Evolutionary conservation across 1,140 invertebrate genomes (phyloP).

Genomic region (Drosophila kikkawai): DNA sequence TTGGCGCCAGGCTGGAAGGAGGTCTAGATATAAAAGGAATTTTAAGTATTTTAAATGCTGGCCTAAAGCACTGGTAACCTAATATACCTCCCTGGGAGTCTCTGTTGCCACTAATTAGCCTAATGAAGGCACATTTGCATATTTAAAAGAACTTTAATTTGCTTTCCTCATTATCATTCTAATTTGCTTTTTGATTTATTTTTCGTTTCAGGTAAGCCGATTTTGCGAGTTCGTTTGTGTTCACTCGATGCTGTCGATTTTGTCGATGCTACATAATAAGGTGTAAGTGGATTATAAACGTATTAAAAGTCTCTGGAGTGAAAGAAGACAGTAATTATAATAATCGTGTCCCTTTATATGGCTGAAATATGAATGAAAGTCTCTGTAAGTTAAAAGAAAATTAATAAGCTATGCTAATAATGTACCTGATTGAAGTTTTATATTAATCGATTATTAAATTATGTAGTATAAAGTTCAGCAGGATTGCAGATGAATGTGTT

Average conservation of each 20-base stretch:
- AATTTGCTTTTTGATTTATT: slow-evolving; percentile 38
- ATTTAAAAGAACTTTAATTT: slow-evolving; percentile 70
- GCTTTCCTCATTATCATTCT: slow-evolving; percentile 59
- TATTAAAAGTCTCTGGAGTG: slow-evolving; percentile 14
- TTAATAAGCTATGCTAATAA: background rate
- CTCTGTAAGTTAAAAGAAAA: background rate
- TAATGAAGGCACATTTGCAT: slow-evolving; percentile 39
- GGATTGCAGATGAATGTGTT: too few relatives aligned
- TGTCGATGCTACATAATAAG: slow-evolving; percentile 25
- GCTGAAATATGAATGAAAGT: background rate
- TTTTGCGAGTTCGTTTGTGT: slow-evolving; percentile 51
- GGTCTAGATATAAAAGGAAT: slow-evolving; percentile 34
- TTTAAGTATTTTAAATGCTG: slow-evolving; percentile 43
- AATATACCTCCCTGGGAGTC: slow-evolving; percentile 23
- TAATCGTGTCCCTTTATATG: background rate
- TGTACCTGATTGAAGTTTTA: background rate
- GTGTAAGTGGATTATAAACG: slow-evolving; percentile 50
- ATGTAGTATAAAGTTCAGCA: background rate
- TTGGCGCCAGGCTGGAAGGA: background rate
- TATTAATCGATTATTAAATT: background rate
- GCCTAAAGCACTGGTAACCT: slow-evolving; percentile 38
- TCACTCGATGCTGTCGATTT: slow-evolving; percentile 34
- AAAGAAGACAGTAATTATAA: slow-evolving; percentile 4
- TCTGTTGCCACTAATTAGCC: slow-evolving; percentile 55
- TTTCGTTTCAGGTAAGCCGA: slow-evolving; percentile 77